These are phyloP conservation scores for Tribolium castaneum DNA, from an alignment of 1,140 invertebrate genomes.

Conservation along the genomic window DNA sequence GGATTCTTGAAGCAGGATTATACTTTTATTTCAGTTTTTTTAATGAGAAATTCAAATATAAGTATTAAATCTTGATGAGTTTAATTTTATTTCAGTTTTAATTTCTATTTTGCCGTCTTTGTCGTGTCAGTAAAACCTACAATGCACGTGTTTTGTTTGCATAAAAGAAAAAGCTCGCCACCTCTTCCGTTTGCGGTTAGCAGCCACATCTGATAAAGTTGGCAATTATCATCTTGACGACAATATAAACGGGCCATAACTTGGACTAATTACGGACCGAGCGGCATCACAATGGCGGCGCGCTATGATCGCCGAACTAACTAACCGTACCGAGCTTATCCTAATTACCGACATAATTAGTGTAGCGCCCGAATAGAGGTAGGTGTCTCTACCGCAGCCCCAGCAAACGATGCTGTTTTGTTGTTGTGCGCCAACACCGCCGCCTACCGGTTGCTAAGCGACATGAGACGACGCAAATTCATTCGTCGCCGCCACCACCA, in stretches of 20 bases:
- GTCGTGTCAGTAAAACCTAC: too few relatives aligned
- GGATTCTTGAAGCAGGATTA: too few relatives aligned
- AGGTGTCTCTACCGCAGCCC: constrained; percentile 28
- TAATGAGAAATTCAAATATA: too few relatives aligned
- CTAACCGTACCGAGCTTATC: constrained; percentile 58
- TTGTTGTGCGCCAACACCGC: constrained; percentile 23
- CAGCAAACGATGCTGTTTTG: constrained; percentile 33
- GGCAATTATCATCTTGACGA: constrained; percentile 57
- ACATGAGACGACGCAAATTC: constrained; percentile 17
- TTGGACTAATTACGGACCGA: constrained; percentile 54
- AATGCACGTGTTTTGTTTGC: not conserved
- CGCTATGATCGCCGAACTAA: constrained; percentile 48
- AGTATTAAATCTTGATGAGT: too few relatives aligned
- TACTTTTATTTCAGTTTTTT: too few relatives aligned
- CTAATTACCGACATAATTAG: constrained; percentile 60
- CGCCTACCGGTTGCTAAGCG: constrained; percentile 29
- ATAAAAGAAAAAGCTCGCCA: not conserved
- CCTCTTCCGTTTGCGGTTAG: constrained; percentile 34
- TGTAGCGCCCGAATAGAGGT: constrained; percentile 46
- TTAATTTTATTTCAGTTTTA: too few relatives aligned
- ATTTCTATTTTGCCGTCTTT: too few relatives aligned
- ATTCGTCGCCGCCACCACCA: constrained; percentile 13
- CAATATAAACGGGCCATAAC: constrained; percentile 59
- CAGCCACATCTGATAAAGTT: constrained; percentile 50
- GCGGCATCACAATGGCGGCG: constrained; percentile 46